Conservation (phyloP, 2,888 invertebrate genomes). For the Sinhomidia bicolor region DNA sequence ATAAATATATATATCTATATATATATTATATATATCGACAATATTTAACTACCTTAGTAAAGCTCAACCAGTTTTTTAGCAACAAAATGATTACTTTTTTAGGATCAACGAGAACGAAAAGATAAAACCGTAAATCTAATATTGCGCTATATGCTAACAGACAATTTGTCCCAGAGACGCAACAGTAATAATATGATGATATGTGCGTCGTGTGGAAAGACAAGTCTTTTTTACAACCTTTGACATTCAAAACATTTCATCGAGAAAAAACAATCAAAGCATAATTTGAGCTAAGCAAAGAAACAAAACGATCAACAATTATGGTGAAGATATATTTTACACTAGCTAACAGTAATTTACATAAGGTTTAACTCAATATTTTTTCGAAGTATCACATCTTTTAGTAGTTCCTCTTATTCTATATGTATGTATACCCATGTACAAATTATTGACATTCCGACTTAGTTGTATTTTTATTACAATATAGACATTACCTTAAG, state of each 20-base stretch:
- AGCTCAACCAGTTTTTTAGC: conserved; percentile 59
- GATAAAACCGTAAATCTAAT: background rate
- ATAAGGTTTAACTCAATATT: conserved; percentile 50
- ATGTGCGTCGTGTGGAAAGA: background rate
- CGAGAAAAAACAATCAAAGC: conserved; percentile 8
- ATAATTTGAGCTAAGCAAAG: conserved; percentile 50
- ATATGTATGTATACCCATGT: conserved; percentile 18
- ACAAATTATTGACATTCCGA: conserved; percentile 27
- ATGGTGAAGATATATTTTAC: background rate
- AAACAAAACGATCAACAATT: conserved; percentile 42
- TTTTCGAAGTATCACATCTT: conserved; percentile 68
- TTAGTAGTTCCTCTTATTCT: conserved; percentile 51
- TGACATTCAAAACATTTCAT: background rate
- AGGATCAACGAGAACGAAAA: background rate
- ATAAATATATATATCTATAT: background rate
- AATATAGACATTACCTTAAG: background rate
- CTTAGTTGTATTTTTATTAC: background rate
- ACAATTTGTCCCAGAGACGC: background rate
- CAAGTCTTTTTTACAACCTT: conserved; percentile 1
- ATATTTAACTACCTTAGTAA: conserved; percentile 33
- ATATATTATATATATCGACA: background rate
- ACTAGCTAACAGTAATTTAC: background rate
- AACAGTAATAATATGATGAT: background rate
- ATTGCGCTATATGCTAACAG: background rate
- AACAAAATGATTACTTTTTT: conserved; percentile 34